A percentile compares a stretch with the other conserved stretches of the same genome.
These are phyloP conservation scores for Tiliacea aurago DNA, from an alignment of 2,888 invertebrate species.

Conservation along the genomic window DNA sequence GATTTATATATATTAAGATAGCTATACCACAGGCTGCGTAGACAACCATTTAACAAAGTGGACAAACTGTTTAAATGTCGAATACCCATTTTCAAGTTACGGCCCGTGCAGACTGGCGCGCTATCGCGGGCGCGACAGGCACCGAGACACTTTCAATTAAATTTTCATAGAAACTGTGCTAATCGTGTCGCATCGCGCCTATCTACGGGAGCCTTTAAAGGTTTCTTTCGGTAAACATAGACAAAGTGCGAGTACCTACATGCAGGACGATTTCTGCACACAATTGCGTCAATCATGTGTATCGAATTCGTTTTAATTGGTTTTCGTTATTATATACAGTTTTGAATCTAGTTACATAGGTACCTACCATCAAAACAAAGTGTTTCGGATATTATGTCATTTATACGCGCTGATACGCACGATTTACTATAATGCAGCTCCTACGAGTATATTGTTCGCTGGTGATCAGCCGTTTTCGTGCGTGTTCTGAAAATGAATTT, in stretches of 20 bases:
- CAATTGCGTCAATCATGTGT: background rate
- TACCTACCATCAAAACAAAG: background rate
- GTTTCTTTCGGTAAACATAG: too few relatives aligned
- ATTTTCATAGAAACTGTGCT: too few relatives aligned
- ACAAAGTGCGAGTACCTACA: background rate
- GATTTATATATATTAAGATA: too few relatives aligned
- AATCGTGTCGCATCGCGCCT: too few relatives aligned
- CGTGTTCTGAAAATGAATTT: slow-evolving; percentile 6
- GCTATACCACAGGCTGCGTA: too few relatives aligned
- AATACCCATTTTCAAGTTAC: too few relatives aligned
- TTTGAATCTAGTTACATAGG: background rate
- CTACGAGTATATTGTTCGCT: background rate
- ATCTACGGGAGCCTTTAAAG: too few relatives aligned
- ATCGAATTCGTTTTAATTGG: background rate
- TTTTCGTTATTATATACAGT: background rate
- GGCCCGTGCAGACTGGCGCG: too few relatives aligned
- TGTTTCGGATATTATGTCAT: background rate
- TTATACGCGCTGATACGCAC: background rate
- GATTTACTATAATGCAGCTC: background rate
- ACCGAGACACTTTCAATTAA: too few relatives aligned
- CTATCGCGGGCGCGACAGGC: too few relatives aligned
- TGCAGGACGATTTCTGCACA: background rate
- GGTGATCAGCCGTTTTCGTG: slow-evolving; percentile 1
- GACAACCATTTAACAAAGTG: too few relatives aligned
- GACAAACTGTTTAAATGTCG: too few relatives aligned